Percentiles rank a stretch among this genome's conserved stretches.
These are phyloP conservation scores for Limnephilus lunatus DNA, from an alignment of 2,888 invertebrate genomes.

Conservation along the genomic window DNA sequence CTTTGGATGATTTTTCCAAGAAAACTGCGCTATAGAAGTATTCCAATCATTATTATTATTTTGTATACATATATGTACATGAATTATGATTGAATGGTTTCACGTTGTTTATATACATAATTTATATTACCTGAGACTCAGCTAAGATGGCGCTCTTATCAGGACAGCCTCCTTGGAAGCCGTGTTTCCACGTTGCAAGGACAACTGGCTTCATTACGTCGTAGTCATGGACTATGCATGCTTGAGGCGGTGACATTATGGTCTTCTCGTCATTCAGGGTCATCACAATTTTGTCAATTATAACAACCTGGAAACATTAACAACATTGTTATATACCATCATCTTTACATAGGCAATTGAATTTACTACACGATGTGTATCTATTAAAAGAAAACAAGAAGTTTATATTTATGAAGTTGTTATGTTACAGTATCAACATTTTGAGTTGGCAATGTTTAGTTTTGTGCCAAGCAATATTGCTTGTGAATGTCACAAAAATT, in stretches of 20 bases:
- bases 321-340: not conserved
- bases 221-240: conserved; percentile 92
- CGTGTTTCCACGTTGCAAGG: conserved; percentile 95
- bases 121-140: conserved; percentile 87
- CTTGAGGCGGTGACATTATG: conserved; percentile 81
- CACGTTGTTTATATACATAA: not conserved
- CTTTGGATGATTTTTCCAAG: too few species aligned
- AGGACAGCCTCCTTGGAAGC: conserved; percentile 96
- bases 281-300: conserved; percentile 92
- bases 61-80: too few species aligned
- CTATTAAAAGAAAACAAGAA: too few species aligned
- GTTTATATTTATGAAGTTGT: too few species aligned
- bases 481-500: too few species aligned
- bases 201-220: conserved; percentile 96
- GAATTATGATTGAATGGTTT: not conserved
- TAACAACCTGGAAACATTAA: conserved; percentile 84
- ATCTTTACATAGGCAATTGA: not conserved
- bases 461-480: too few species aligned
- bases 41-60: too few species aligned
- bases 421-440: too few species aligned
- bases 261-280: conserved; percentile 89
- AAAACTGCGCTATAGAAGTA: too few species aligned
- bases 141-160: conserved; percentile 93
- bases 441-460: too few species aligned
- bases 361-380: too few species aligned